Base-by-base conservation (phyloP, 2,888 invertebrate genomes). In the Microplitis manilae region DNA sequence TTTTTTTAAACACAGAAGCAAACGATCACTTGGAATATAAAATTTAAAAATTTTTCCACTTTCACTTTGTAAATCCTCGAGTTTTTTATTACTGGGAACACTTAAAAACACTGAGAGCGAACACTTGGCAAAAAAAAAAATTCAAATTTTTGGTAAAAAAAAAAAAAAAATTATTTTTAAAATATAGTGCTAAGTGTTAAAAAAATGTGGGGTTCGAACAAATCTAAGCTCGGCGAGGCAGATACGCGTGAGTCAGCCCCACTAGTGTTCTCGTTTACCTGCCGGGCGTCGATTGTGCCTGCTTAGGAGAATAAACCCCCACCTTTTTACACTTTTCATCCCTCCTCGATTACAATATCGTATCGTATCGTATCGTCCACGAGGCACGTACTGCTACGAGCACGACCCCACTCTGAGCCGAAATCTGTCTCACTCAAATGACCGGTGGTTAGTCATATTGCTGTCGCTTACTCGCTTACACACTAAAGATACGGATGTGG, bases 251-350 rank as follows among this genome's bases (percentile, higher is more conserved):
- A 86, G 87, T 86, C 87, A 86, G 87, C 87, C 87, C 87, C 87
- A 87, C 88, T 88, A 87, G 87, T 86, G 86, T 81, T 84, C 84
- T 82, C 84, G 84, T 83, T 86, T 84, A 85, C 87, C 87, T 88
- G 88, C 88, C 88, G 88, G 88, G 86, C 83, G 80, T 82, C 82
- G 83, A 82, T 83, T 80, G 84, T 82, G 82, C 81, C 81, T 82
- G 81, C 84, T 85, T 83, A 86, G 84, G 87, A 85, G 83, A 82
- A 65, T 77, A 83, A 30, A 83, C 84, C 86, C 87, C 87, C 86
- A 85, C 86, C 85, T 85, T 83, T 79, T 59, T 77, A 50, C 80
- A 77, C 80, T 70, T 79, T 78, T 70, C 83, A 85, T 85, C 86
- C 86, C 86, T 85, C 85, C 86, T 86, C 84, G 50, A 13, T 13